A percentile compares a stretch with the other conserved stretches of the same genome.
Evolutionary conservation across 2,113 vertebrate genomes (phyloP).

Genomic region (Lethenteron camtschaticum): DNA sequence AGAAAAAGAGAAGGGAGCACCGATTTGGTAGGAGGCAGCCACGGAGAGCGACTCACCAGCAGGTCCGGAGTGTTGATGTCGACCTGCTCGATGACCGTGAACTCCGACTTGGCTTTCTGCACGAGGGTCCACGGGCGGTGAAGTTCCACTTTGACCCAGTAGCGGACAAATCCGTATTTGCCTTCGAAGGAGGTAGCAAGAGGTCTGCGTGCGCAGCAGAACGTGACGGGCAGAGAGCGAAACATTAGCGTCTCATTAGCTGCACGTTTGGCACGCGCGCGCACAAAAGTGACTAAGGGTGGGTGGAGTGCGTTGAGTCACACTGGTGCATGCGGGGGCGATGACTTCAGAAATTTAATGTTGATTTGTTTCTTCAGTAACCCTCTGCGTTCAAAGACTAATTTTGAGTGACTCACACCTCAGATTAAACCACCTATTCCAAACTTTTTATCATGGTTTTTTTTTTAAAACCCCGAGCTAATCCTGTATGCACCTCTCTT

Average conservation of each 20-base stretch:
- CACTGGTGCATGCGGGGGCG: no score
- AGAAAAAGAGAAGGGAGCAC: no score
- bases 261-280: neutral
- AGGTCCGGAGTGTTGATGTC: conserved; percentile 99
- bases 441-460: no score
- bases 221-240: neutral
- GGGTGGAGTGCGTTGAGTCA: no score
- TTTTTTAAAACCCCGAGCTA: no score
- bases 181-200: conserved; percentile 99
- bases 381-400: no score
- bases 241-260: neutral
- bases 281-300: neutral
- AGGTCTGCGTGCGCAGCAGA: conserved; percentile 38
- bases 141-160: conserved; percentile 97
- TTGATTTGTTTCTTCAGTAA: no score
- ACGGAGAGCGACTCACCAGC: conserved; percentile 42
- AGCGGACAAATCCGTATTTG: conserved; percentile 95
- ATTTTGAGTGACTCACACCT: no score
- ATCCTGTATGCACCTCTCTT: no score
- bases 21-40: no score
- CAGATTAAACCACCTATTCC: no score
- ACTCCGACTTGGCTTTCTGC: conserved; percentile 99
- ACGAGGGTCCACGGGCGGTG: conserved; percentile 93
- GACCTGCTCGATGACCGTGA: conserved; percentile 99
- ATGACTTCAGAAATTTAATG: no score